Evolutionary conservation across 2,888 invertebrate species (phyloP), one percentile per base, ranked within the genome.

Genomic region (Amiota minor): DNA sequence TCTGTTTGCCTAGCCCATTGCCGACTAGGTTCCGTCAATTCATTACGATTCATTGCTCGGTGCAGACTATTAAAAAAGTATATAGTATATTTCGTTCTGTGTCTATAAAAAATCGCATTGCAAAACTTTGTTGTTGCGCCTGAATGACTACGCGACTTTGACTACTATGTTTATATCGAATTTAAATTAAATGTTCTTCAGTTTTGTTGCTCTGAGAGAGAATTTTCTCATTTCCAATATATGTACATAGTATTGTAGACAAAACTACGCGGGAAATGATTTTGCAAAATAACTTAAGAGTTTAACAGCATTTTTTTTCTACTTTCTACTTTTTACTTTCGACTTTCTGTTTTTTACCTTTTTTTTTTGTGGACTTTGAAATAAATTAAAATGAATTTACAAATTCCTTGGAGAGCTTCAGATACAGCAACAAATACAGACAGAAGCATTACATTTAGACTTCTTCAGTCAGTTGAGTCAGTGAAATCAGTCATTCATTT

Each of bases 371-470:
- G 23, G 67, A 50, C 23, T 53, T 16, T 68, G 23, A 83, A 84
- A 84, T 81, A 81, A 81, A 79, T 79, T 78, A 78, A 81, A 84
- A 85, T 86, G 86, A 84, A 84, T 85, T 84, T 81, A 80, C 84
- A 79, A 76, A 84, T 85, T 77, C 74, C 76, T 78, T 70, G 77
- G 72, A 74, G 78, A 75, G 73, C 62, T 55, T 9, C 67, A 18
- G 49, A 45, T 14, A 18, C n/a, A 16, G 16, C 50, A 23, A 56
- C 56, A 61, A 16, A 61, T 16, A 20, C 62, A 61, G 61, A 23
- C 23, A 23, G 23, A 2, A 23, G 23, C 23, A 35, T 35, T 35
- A 35, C 35, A 6, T 35, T 35, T 35, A 35, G 35, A 35, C 35
- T 35, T 8, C 6, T 35, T 70, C 62, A 53, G 56, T 56, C 59